These are phyloP conservation scores for Panulirus ornatus DNA, from an alignment of 1,140 invertebrate species.

Conservation along the genomic window DNA sequence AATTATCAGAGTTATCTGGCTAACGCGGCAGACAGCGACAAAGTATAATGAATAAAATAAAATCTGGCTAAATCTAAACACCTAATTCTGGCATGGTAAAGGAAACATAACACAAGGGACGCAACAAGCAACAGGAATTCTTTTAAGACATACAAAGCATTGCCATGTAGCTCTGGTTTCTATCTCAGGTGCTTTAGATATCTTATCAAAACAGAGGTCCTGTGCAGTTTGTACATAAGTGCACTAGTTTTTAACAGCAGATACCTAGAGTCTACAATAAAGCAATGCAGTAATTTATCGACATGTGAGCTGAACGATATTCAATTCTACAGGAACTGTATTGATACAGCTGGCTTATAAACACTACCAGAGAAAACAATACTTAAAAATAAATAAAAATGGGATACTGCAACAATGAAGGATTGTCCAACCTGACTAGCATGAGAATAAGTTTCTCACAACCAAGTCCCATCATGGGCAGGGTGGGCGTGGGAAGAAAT, in stretches of 20 bases:
- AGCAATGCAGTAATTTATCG: conserved; percentile 43
- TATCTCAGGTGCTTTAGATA: neutral
- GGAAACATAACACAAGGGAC: conserved; percentile 24
- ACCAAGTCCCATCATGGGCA: conserved; percentile 48
- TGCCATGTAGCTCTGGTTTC: conserved; percentile 9
- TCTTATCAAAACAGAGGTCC: conserved; percentile 11
- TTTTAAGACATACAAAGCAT: conserved; percentile 28
- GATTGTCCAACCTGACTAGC: conserved; percentile 49
- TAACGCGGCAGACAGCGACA: too few relatives aligned
- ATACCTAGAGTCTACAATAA: conserved; percentile 32
- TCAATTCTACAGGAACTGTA: neutral
- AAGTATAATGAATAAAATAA: too few relatives aligned
- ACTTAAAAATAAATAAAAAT: neutral
- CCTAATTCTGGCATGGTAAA: neutral
- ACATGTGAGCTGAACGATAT: conserved; percentile 23
- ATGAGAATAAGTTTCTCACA: conserved; percentile 44
- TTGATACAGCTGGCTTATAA: neutral
- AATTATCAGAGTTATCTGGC: neutral
- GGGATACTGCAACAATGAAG: conserved; percentile 34
- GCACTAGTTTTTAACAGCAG: neutral
- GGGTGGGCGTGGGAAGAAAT: conserved; percentile 41
- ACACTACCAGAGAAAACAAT: neutral
- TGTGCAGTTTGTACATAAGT: conserved; percentile 25
- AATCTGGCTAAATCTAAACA: conserved; percentile 1
- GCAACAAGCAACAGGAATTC: conserved; percentile 4